Conservation (phyloP, 2,113 vertebrate genomes). For the Puffinus mauretanicus region DNA sequence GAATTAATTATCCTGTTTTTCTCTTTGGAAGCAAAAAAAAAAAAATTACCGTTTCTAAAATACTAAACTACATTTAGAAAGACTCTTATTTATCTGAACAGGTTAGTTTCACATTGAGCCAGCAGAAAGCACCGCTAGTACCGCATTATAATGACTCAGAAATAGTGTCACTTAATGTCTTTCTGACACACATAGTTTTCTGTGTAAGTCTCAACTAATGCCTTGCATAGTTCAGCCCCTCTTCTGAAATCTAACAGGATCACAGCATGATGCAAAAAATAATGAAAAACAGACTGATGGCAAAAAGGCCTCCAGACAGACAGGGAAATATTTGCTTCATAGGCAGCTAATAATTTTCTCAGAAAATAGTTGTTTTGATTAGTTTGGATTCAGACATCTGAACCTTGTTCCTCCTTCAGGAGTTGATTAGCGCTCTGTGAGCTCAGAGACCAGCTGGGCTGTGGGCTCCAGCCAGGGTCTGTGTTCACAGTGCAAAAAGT, state of each 20-base stretch:
- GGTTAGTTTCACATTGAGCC: background rate
- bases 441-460: slow-evolving; percentile 41
- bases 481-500: slow-evolving; percentile 1
- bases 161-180: background rate
- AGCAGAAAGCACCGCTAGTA: background rate
- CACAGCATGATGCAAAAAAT: background rate
- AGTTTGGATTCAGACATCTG: slow-evolving; percentile 37
- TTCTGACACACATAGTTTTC: background rate
- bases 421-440: background rate
- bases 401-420: slow-evolving; percentile 43
- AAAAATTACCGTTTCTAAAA: background rate
- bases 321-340: slow-evolving; percentile 42
- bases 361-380: slow-evolving; percentile 45
- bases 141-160: background rate
- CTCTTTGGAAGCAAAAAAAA: background rate
- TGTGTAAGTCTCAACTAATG: background rate
- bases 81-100: background rate
- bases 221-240: background rate
- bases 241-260: background rate
- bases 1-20: background rate
- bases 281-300: slow-evolving; percentile 30
- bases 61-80: background rate
- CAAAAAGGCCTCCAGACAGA: slow-evolving; percentile 26
- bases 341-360: slow-evolving; percentile 51
- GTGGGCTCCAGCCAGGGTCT: slow-evolving; percentile 10